Evolutionary conservation across 2,113 vertebrate genomes (phyloP), one percentile per base, ranked within the genome.

Genomic region (Cynocephalus volans): DNA sequence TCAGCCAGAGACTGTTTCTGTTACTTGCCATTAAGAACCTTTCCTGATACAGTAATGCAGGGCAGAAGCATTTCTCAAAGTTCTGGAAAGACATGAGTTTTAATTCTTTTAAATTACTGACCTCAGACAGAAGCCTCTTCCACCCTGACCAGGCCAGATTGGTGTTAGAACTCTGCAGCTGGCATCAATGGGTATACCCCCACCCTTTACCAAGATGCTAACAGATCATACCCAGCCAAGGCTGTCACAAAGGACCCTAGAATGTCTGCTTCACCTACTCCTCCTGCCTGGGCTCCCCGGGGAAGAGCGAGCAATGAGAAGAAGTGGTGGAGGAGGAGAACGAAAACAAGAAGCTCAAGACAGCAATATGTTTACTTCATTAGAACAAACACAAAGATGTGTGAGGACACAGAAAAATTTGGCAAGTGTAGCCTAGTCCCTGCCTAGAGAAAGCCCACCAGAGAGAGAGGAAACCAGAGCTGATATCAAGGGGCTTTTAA

Each of bases 41-140:
- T 67, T 73, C 8, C 64, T 24, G 28, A 60, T 33, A 24, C 5
- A 54, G 6, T 18, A 33, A 36, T 1, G 0, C 17, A 33, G 69
- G 12, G 15, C 24, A 41, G 85, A 84, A 24, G 70, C 31, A 3
- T 2, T 73, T 65, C 24, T 90, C 14, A 8, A 76, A 90, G 64
- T 81, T 97, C 70, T 62, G 28, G n/a, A 91, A 96, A 26, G 21
- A 70, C n/a, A 50, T 62, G 58, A 8, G 52, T 56, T 31, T 79
- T 73, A 54, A 64, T 56, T 75, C 54, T 26, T 48, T 72, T 21
- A 62, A 82, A 75, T 10, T 21, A 64, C 6, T 14, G 54, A 88
- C 64, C 65, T 97, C 36, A 56, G 94, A 96, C 98, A 96, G 90
- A 97, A 98, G 62, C 96, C 95, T 95, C 84, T 97, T 97, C 92